Conservation (phyloP, 1,140 invertebrate genomes). For the Plodia interpunctella region DNA sequence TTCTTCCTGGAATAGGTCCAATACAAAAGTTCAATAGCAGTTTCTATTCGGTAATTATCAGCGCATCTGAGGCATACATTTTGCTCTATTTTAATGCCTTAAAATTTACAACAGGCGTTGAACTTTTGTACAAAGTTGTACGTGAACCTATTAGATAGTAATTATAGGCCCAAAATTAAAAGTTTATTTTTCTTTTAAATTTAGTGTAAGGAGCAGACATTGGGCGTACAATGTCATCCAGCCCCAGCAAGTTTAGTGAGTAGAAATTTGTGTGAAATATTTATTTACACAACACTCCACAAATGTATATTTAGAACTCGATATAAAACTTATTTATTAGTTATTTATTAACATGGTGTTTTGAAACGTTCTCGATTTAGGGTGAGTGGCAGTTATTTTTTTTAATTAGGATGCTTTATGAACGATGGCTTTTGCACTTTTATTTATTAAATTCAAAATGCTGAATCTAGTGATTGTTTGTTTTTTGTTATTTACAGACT, state of each 20-base stretch:
- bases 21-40: conserved; percentile 45
- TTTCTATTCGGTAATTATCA: conserved; percentile 2
- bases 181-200: conserved; percentile 22
- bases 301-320: neutral
- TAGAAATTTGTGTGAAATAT: conserved; percentile 1
- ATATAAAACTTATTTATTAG: conserved; percentile 2
- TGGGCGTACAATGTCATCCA: neutral
- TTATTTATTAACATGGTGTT: neutral
- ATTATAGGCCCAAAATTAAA: conserved; percentile 20
- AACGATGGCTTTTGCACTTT: neutral
- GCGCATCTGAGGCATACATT: neutral
- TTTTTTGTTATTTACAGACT: conserved; percentile 40
- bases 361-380: neutral
- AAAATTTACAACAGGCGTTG: conserved; percentile 31
- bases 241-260: neutral
- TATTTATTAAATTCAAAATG: neutral
- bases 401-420: conserved; percentile 37
- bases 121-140: conserved; percentile 64
- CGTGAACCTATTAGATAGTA: neutral
- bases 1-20: neutral
- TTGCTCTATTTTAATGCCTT: neutral
- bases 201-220: conserved; percentile 10
- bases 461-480: neutral
- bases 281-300: neutral
- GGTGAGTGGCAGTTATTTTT: conserved; percentile 12